These are phyloP conservation scores for Halichondria panicea DNA, from an alignment of 37 sponge, comb jelly and placozoan species.

Conservation along the genomic window DNA sequence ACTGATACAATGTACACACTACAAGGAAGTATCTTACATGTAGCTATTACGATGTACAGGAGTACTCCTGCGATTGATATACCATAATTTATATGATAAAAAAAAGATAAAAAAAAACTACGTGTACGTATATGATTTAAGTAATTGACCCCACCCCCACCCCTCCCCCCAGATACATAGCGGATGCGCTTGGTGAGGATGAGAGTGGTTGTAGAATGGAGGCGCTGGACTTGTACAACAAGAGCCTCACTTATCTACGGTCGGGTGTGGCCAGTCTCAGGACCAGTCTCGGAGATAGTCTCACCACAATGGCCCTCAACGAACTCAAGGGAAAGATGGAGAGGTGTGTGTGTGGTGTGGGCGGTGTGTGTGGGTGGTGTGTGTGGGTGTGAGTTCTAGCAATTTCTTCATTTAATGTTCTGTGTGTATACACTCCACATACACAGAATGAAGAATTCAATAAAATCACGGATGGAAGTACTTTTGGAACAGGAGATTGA, in stretches of 20 bases:
- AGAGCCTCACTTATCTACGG: slow-evolving; percentile 11
- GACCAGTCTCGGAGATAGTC: slow-evolving; percentile 12
- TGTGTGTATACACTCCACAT: no score
- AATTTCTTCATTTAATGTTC: slow-evolving; percentile 1
- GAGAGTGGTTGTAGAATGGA: slow-evolving; percentile 44
- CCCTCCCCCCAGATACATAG: slow-evolving; percentile 17
- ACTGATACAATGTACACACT: no score
- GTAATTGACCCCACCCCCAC: no score
- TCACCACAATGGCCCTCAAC: neutral
- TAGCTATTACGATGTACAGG: no score
- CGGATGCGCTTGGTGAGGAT: slow-evolving; percentile 43
- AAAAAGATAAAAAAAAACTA: no score
- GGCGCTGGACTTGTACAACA: slow-evolving; percentile 61
- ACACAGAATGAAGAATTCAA: slow-evolving; percentile 55
- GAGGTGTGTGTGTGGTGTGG: slow-evolving; percentile 28
- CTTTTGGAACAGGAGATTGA: slow-evolving; percentile 34
- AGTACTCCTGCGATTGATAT: no score
- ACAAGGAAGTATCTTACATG: no score
- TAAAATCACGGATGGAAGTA: slow-evolving; percentile 59
- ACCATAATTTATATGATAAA: no score
- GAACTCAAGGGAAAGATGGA: slow-evolving; percentile 56
- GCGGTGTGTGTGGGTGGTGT: neutral
- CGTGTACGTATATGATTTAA: no score
- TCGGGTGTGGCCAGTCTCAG: slow-evolving; percentile 26
- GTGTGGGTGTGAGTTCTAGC: neutral